These are phyloP conservation scores for Lagenorhynchus albirostris DNA, from an alignment of 2,113 vertebrate species.

Conservation along the genomic window DNA sequence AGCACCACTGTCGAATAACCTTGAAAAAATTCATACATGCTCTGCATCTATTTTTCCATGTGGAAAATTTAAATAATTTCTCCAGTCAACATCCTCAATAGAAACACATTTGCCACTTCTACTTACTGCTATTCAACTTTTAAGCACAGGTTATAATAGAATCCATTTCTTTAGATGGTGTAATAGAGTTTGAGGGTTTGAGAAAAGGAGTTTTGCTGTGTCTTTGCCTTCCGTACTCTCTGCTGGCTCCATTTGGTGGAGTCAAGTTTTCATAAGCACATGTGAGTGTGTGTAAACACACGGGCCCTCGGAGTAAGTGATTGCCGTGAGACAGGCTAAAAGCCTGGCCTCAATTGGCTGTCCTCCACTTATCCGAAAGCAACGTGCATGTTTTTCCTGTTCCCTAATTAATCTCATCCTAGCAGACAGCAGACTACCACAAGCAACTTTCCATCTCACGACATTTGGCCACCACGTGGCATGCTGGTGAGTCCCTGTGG, in stretches of 20 bases:
- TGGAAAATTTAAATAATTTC: conserved; percentile 2
- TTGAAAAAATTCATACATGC: not conserved
- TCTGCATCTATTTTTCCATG: not conserved
- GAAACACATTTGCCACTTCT: not conserved
- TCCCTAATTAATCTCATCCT: conserved; percentile 4
- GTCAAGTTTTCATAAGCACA: not conserved
- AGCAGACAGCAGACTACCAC: not conserved
- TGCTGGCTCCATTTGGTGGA: not conserved
- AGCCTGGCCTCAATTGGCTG: not conserved
- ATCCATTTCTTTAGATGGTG: not conserved
- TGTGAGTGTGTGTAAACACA: not conserved
- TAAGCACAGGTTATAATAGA: not conserved
- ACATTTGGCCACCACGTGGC: not conserved
- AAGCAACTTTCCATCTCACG: not conserved
- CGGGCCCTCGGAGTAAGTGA: not conserved
- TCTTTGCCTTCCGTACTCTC: not conserved
- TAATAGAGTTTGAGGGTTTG: not conserved
- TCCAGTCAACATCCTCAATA: not conserved
- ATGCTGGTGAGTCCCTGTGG: not conserved
- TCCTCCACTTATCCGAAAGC: not conserved
- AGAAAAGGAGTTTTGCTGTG: not conserved
- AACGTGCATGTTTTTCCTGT: not conserved
- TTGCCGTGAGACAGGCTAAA: not conserved
- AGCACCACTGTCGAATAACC: not conserved
- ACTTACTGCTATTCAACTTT: not conserved